Conservation (phyloP, 2,888 invertebrate genomes). For the Catocala sponsa region DNA sequence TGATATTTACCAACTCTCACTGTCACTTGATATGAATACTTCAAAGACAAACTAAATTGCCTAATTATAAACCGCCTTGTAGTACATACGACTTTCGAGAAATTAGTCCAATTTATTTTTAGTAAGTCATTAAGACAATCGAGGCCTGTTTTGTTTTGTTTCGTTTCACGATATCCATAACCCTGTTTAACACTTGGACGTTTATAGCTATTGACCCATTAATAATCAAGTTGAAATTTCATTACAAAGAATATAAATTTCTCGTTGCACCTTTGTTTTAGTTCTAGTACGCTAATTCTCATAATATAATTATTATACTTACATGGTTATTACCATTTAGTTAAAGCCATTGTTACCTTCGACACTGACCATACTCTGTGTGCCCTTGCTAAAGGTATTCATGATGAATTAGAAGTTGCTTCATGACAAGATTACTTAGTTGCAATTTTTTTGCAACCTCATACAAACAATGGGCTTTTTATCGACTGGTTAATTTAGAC, state of each 20-base stretch:
- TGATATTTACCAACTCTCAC: constrained; percentile 55
- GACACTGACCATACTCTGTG: constrained; percentile 27
- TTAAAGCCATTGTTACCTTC: constrained; percentile 41
- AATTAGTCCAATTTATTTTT: background rate
- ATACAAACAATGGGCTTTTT: background rate
- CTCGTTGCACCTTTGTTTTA: constrained; percentile 37
- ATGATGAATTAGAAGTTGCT: background rate
- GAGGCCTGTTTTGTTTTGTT: background rate
- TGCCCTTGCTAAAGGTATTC: background rate
- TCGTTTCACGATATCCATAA: background rate
- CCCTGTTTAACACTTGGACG: background rate
- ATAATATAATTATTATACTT: constrained; percentile 37
- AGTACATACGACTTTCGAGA: background rate
- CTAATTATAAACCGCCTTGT: background rate
- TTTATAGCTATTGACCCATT: background rate
- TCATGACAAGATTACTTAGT: constrained; percentile 3
- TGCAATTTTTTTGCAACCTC: constrained; percentile 44
- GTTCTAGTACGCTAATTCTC: constrained; percentile 43
- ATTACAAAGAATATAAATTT: constrained; percentile 25
- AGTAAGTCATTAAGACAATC: background rate
- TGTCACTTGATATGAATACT: constrained; percentile 11
- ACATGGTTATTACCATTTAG: constrained; percentile 32
- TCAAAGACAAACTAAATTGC: background rate
- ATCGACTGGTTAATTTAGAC: no score
- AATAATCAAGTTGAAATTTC: background rate